phyloP scores from a whole-genome alignment of 1,140 invertebrate genomes.

The Delia radicum region DNA sequence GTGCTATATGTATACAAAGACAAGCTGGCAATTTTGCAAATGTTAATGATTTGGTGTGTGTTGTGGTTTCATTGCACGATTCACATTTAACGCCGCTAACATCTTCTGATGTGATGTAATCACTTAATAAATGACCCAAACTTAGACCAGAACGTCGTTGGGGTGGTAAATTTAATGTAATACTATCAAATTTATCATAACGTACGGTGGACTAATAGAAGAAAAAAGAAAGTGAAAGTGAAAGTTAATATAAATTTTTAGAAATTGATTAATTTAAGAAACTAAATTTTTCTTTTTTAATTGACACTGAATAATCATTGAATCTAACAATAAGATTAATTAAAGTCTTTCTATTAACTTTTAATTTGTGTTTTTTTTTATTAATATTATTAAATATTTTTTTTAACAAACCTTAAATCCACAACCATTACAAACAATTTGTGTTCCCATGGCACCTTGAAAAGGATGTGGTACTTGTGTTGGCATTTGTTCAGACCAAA shows the following conservation, averaged over 20 bases:
- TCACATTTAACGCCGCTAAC: conserved; percentile 82
- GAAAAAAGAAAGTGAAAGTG: background rate
- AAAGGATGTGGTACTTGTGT: conserved; percentile 66
- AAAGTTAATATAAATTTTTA: too few species aligned
- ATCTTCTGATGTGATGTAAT: conserved; percentile 81
- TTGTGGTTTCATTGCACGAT: conserved; percentile 67
- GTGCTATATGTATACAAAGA: conserved; percentile 77
- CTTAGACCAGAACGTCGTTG: conserved; percentile 51
- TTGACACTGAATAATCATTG: too few species aligned
- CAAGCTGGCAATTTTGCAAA: conserved; percentile 69
- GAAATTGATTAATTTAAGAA: too few species aligned
- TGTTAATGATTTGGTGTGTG: conserved; percentile 77
- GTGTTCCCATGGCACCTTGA: conserved; percentile 79
- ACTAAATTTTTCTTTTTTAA: too few species aligned
- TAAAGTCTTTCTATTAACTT: too few species aligned
- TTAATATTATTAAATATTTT: too few species aligned
- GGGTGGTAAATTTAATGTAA: conserved; percentile 75
- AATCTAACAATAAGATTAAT: too few species aligned
- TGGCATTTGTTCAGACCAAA: conserved; percentile 56
- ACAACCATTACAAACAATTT: conserved; percentile 79
- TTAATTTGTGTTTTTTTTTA: too few species aligned
- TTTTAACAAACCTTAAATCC: conserved; percentile 71
- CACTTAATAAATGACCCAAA: conserved; percentile 68
- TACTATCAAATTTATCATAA: conserved; percentile 87
- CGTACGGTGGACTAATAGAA: conserved; percentile 77